These are phyloP conservation scores for Pimpla rufipes DNA, from an alignment of 2,888 invertebrate genomes.

Conservation along the genomic window DNA sequence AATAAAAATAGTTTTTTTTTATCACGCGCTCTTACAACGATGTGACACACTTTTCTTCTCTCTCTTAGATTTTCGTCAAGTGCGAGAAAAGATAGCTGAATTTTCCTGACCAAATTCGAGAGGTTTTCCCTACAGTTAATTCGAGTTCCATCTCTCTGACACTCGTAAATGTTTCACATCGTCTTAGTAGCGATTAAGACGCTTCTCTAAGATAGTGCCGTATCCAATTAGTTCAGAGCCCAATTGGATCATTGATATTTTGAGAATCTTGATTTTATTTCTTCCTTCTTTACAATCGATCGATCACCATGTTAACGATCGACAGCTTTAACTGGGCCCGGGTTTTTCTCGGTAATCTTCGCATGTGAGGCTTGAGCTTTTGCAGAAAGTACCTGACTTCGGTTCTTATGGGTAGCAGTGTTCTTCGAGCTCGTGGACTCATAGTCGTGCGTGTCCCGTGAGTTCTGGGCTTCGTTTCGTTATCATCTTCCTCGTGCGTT, in stretches of 20 bases:
- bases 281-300: constrained; percentile 77
- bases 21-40: not conserved
- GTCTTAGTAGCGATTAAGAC: not conserved
- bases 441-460: constrained; percentile 56
- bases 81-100: too few species aligned
- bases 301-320: constrained; percentile 84
- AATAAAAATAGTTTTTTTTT: constrained; percentile 26
- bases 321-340: constrained; percentile 82
- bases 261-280: not conserved
- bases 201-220: not conserved
- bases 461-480: constrained; percentile 51
- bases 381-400: constrained; percentile 80
- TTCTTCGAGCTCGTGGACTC: constrained; percentile 77
- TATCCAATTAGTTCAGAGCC: not conserved
- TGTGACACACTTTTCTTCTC: not conserved
- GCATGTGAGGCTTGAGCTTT: constrained; percentile 82
- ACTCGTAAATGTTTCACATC: not conserved
- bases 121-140: too few species aligned
- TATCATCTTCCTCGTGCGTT: constrained; percentile 53
- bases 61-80: too few species aligned
- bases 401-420: constrained; percentile 81
- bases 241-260: not conserved
- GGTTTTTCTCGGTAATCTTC: constrained; percentile 81
- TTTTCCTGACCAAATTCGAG: too few species aligned
- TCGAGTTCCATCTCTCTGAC: not conserved